Base-by-base conservation (phyloP, 2,113 vertebrate genomes). In the Carassius carassius region DNA sequence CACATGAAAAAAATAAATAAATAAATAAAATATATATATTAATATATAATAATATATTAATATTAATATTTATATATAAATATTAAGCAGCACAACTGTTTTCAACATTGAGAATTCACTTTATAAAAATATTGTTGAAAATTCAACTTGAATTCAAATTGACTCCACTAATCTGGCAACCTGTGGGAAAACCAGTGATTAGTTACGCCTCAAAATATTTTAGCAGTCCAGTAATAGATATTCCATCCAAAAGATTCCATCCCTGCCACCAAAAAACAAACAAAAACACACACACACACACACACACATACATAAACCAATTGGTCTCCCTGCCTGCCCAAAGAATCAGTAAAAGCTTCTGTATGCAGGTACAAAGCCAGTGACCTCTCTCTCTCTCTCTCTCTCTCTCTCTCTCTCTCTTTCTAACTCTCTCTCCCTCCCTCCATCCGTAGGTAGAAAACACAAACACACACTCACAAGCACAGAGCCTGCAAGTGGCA, bases 281-380 rank as follows among this genome's bases (percentile, higher is more conserved):
- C 8, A 25, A 14, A 32, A 58, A 16, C 16, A n/a, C n/a, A 17
- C 35, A 29, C 29, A 29, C 29, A 29, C 29, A 29, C 29, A 29
- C 29, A 29, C 29, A 29, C 29, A 29, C 29, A 29, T 2, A 58
- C 6, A 83, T 19, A 74, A 11, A 60, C 35, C 35, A 47, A 51
- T 17, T 9, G 1, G 19, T 47, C 10, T 60, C 32, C 12, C 21
- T n/a, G 25, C 12, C 81, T 63, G 58, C 12, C 54, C 69, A 49
- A 63, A 80, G 72, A 17, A 41, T 41, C 76, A 21, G 37, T 37
- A 72, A 60, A 78, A n/a, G 4, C n/a, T 54, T 83, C 51, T 72
- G 67, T 77, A 29, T 81, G 72, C 83, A 85, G 83, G 86, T 87
- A 82, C 62, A 82, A 85, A 79, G 67, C 83, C 69, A 74, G 63